Evolutionary conservation across 2,797 vertebrate genomes (phyloP), one percentile per base, ranked within the genome.

Genomic region (Coregonus suidteri): DNA sequence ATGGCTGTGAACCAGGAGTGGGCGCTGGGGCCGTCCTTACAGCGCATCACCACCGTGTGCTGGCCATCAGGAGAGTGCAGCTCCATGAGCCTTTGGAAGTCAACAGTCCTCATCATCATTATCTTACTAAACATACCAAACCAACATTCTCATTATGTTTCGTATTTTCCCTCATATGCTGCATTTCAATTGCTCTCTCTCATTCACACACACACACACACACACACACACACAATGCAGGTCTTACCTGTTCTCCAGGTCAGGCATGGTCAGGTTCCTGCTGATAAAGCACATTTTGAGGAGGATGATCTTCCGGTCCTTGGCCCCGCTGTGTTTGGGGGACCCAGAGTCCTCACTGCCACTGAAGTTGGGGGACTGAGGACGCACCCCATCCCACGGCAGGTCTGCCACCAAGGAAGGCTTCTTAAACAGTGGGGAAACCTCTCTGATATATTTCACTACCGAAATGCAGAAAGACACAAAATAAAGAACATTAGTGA

Each of bases 401-500:
- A 99, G 94, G 83, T 99, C 98, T 0, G 96, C 96, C 76, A 98
- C 96, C 81, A 98, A 84, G 0, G 96, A 97, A 0, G 96, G 95
- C 89, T 98, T 99, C 95, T 96, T 98, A 84, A 99, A 97, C 89
- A 97, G 96, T 0, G 97, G 97, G 0, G 96, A 98, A 51, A 98
- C 97, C 88, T 99, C 98, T n/a, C 95, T 94, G 91, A 99, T 97
- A 92, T 98, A 99, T 79, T 97, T 98, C 83, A 99, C 98, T 99
- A 88, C 4, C 14, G 83, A 81, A 75, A 64, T 1, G 20, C 59
- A 64, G 59, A 64, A 30, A 64, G 20, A 64, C 59, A 64, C 59
- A 25, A 25, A 59, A 64, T 25, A 4, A 64, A 20, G 52, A 18
- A 73, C 30, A 56, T 34, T 9, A 16, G 16, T n/a, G 15, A 72